A percentile compares a stretch with the other conserved stretches of the same genome.
Conservation (phyloP, 1,140 invertebrate genomes). For the Drosophila subobscura region DNA sequence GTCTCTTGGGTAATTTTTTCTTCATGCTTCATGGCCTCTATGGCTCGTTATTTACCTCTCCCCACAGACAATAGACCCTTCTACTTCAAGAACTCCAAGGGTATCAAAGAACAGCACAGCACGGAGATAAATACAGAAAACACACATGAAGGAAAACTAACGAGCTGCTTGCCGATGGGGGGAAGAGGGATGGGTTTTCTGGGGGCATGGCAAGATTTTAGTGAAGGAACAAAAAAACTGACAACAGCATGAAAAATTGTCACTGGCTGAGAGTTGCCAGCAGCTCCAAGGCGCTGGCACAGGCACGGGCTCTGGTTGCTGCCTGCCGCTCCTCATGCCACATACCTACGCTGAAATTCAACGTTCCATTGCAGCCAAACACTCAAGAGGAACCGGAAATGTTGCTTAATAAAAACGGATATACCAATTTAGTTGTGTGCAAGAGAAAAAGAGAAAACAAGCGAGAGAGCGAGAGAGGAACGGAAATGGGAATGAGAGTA, state of each 20-base stretch:
- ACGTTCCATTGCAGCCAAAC: slow-evolving; percentile 56
- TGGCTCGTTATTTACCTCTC: no score
- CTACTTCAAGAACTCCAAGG: no score
- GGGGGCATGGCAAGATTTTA: slow-evolving; percentile 36
- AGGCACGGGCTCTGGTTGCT: no score
- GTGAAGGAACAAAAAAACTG: slow-evolving; percentile 64
- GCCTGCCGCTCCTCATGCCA: no score
- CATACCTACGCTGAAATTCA: not conserved
- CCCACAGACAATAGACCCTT: no score
- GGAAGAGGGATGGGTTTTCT: slow-evolving; percentile 6
- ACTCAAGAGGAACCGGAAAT: slow-evolving; percentile 78
- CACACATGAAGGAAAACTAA: slow-evolving; percentile 62
- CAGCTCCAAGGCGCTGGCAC: not conserved
- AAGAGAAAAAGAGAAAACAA: slow-evolving; percentile 46
- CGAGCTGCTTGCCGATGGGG: slow-evolving; percentile 40
- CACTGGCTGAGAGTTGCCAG: slow-evolving; percentile 65
- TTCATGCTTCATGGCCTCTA: no score
- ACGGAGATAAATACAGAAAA: slow-evolving; percentile 48
- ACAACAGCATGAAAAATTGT: slow-evolving; percentile 82
- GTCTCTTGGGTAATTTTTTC: no score
- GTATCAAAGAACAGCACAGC: slow-evolving; percentile 38
- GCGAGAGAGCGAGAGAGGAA: slow-evolving; percentile 7
- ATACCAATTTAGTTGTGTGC: slow-evolving; percentile 82
- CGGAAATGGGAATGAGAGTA: slow-evolving; percentile 26
- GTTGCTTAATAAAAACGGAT: slow-evolving; percentile 82